Conservation (phyloP, 2,797 vertebrate genomes). For the Mormyrops boulengeri region DNA sequence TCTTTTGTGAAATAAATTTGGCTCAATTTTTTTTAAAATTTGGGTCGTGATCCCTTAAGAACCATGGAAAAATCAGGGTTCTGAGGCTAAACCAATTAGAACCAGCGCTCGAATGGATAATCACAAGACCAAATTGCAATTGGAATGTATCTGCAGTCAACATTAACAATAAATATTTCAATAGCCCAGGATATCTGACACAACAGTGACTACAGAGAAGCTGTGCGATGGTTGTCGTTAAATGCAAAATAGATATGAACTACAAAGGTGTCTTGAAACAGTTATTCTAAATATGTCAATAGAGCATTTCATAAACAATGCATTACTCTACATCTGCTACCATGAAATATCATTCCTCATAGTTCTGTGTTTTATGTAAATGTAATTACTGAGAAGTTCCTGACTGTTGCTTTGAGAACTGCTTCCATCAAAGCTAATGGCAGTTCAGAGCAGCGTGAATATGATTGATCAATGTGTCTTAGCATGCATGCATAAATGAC, state of each 20-base stretch:
- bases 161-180: not conserved
- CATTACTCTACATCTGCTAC: slow-evolving; percentile 1
- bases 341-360: not conserved
- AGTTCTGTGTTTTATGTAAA: slow-evolving; percentile 20
- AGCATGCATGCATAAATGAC: slow-evolving; percentile 1
- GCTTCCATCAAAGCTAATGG: slow-evolving; percentile 15
- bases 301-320: not conserved
- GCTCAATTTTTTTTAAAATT: not conserved
- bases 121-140: not conserved
- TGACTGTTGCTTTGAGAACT: slow-evolving; percentile 20
- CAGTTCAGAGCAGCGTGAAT: slow-evolving; percentile 21
- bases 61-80: not conserved
- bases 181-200: not conserved
- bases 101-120: not conserved
- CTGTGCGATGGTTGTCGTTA: not conserved
- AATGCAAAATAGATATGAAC: not conserved
- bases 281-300: not conserved
- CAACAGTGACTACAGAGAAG: not conserved
- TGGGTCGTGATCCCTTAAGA: not conserved
- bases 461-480: slow-evolving; percentile 24
- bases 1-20: not conserved
- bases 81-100: not conserved
- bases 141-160: not conserved
- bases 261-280: not conserved
- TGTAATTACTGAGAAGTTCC: slow-evolving; percentile 23